Evolutionary conservation across 2,888 invertebrate genomes (phyloP), one percentile per base, ranked within the genome.

Genomic region (Leucophenga maculata): DNA sequence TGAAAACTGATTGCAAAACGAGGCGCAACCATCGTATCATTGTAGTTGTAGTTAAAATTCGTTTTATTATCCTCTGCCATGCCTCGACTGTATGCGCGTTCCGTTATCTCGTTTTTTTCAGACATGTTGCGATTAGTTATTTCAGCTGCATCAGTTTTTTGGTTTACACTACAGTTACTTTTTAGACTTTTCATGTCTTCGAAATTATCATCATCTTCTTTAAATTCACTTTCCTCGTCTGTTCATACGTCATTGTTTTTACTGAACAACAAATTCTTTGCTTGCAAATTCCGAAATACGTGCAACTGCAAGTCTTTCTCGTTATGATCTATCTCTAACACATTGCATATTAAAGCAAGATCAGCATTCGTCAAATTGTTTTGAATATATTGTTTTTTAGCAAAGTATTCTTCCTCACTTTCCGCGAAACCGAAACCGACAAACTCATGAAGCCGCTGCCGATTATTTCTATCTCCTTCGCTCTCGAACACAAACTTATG

Each of bases 401-500:
- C 2, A 3, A 4, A 2, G 26, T 26, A 26, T 4, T 26, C 26
- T 26, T 18, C 55, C 1, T 22, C 14, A 4, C 6, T 22, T 55
- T 55, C 22, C 6, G 22, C 14, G 22, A 55, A 55, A 22, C 9
- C 55, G 11, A 55, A 55, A 20, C 55, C 22, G 9, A 3, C 1
- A 22, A 55, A 55, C 11, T 55, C 55, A 1, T 22, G 55, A 8
- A 55, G 20, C 6, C 55, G 20, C 16, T 22, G 13, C 9, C 55
- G 14, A 22, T 55, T 55, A 3, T 22, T 22, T 20, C 22, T 20
- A 11, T 55, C 55, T 6, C 22, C 55, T 3, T 55, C 55, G 4
- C 22, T 22, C 16, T 55, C 55, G 55, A 55, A 55, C n/a, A 55
- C 20, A 18, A 55, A 22, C 11, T 55, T 26, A 26, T 55, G 55